A percentile compares a stretch with the other conserved stretches of the same genome.
Conservation (phyloP, 64 coral and sea anemone species). For the Platygyra sinensis region DNA sequence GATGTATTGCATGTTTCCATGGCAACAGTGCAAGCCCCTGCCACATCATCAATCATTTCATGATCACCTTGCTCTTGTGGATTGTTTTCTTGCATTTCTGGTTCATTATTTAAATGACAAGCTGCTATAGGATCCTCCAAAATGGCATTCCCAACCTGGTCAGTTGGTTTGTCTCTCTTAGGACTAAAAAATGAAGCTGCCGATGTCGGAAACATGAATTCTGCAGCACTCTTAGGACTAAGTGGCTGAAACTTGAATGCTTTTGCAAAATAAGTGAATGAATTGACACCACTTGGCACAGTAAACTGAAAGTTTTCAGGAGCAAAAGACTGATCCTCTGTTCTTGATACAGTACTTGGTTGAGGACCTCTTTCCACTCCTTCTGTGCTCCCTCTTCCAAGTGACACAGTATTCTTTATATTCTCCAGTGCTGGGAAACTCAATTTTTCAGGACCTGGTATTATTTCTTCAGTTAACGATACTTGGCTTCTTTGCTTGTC, state of each 20-base stretch:
- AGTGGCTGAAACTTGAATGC: slow-evolving; percentile 81
- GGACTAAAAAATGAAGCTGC: slow-evolving; percentile 60
- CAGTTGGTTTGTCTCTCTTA: not conserved
- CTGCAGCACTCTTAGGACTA: slow-evolving; percentile 72
- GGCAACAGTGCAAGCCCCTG: not conserved
- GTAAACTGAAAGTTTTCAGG: slow-evolving; percentile 79
- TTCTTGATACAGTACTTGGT: not conserved
- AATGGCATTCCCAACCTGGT: not conserved
- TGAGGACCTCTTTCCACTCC: slow-evolving; percentile 22
- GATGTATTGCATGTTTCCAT: not conserved
- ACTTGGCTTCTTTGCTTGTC: not conserved
- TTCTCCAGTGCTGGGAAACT: slow-evolving; percentile 40
- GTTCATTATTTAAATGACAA: not conserved
- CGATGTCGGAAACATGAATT: slow-evolving; percentile 71
- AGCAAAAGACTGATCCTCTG: slow-evolving; percentile 64
- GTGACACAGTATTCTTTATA: slow-evolving; percentile 57
- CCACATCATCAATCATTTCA: not conserved
- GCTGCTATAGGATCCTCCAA: not conserved
- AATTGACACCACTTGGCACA: slow-evolving; percentile 66
- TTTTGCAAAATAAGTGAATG: slow-evolving; percentile 66
- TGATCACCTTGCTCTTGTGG: not conserved
- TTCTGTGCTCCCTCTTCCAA: slow-evolving; percentile 73
- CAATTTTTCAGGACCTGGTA: not conserved
- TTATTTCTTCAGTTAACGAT: not conserved
- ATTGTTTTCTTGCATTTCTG: not conserved